Base-by-base conservation (phyloP, 1,140 invertebrate genomes). In the Cheumatopsyche charites region DNA sequence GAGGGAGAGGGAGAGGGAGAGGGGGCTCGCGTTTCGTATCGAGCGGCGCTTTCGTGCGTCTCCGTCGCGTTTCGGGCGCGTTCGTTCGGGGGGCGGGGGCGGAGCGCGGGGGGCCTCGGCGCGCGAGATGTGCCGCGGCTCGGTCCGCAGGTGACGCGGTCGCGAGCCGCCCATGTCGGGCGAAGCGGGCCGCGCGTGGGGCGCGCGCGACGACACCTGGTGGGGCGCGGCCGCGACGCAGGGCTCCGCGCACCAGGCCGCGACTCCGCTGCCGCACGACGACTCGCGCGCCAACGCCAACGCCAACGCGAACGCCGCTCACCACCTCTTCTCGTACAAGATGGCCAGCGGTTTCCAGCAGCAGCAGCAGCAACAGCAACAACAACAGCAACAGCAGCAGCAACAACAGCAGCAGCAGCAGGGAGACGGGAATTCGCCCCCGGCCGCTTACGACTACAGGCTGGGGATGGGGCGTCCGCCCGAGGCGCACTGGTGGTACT, bases 261-360 rank as follows among this genome's bases (percentile, higher is more conserved):
- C 82, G 25, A n/a, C n/a, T n/a, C 80, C 81, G 58, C 84, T 86
- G 68, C 85, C 86, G 66, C 83, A 84, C 75, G 80, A 85, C 71
- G 82, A 85, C 73, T 81, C 82, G 62, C 82, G 82, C 45, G 80
- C 82, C 79, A 82, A 86, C 80, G 86, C 84, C 74, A 52, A 83
- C 85, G 47, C 19, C 70, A 82, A 82, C n/a, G 78, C 82, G 41
- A 13, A 55, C 0, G 23, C 42, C 13, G 88, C 88, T 62, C 91
- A 92, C 79, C 91, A 92, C 80, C 85, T 92, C 73, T 92, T 92
- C 79, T 89, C 89, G 71, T 93, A 93, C 83, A 93, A 93, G 86
- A 92, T 93, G 91, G 89, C 91, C 79, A 90, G 89, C 79, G 90
- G 89, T 79, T 91, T 92, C 84, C 89, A 91, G 75, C 77, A 82